Base-by-base conservation (phyloP, 2,797 vertebrate species). In the Pelobates cultripes region DNA sequence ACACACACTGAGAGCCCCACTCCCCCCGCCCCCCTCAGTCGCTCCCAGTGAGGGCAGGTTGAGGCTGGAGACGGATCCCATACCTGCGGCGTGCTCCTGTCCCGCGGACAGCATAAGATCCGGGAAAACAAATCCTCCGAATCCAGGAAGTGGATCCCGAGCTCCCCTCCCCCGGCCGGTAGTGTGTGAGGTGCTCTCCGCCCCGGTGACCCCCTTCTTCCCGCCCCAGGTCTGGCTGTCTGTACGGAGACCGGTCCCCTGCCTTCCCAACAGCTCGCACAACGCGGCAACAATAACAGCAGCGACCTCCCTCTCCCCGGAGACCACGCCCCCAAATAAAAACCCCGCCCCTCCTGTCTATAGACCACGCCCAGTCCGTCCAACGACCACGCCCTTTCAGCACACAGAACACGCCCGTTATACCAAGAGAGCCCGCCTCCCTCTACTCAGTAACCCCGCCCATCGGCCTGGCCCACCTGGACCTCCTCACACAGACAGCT, bases 221-320 rank as follows among this genome's bases (percentile, higher is more conserved):
- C 81, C 76, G 76, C 76, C 76, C 81, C 76, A 73, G 63, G 4
- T 57, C 15, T 43, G 4, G 43, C 15, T 73, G 68, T 66, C 47
- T 64, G 76, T n/a, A 41, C 63, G 51, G 43, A 47, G 70, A 3
- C 75, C 69, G 68, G 70, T 61, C 51, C 61, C 43, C 75, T 63
- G 47, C 75, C 81, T 70, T 66, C 64, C 76, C 51, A 43, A 17
- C 76, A 55, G 55, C 69, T 55, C 60, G 55, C 71, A 9, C 75
- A 69, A 75, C 75, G 81, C 81, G 76, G 81, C 71, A 83, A 78
- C 81, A 83, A 83, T 70, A 78, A 78, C 70, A 83, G 76, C 61
- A 7, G 15, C 66, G 43, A 67, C 73, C 80, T 43, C 73, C 80
- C 73, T 10, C 68, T 15, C n/a, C 55, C 28, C 28, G 28, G 28